A percentile compares a stretch with the other conserved stretches of the same genome.
phyloP scores from a whole-genome alignment of 2,797 vertebrate species.

The Serranus cabrilla region DNA sequence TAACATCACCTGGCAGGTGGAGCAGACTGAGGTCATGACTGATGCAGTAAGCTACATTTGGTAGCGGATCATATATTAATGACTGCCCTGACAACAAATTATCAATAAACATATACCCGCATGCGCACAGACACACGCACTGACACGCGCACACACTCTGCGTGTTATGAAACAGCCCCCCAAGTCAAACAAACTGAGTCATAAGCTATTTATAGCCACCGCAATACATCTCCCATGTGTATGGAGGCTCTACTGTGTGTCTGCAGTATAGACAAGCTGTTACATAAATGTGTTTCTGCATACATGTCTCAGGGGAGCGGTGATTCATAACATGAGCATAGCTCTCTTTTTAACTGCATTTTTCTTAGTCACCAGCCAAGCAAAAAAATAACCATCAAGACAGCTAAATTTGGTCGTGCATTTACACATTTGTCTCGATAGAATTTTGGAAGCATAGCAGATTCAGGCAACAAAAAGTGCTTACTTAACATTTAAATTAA shows the following conservation, averaged over 20 bases:
- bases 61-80: background rate
- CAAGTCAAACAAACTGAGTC: conserved; percentile 81
- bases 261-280: conserved; percentile 59
- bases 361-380: conserved; percentile 57
- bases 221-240: conserved; percentile 70
- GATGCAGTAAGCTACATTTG: conserved; percentile 5
- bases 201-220: conserved; percentile 79
- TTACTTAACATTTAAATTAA: background rate
- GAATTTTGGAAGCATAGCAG: background rate
- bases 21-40: conserved; percentile 13
- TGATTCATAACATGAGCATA: conserved; percentile 58
- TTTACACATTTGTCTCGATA: background rate
- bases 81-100: conserved; percentile 3
- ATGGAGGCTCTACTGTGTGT: conserved; percentile 35
- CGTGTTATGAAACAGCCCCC: conserved; percentile 79
- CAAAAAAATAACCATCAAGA: conserved; percentile 23
- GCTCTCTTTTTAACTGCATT: conserved; percentile 56
- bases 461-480: background rate
- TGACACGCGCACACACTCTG: conserved; percentile 3
- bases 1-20: conserved; percentile 27
- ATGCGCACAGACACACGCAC: conserved; percentile 22
- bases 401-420: conserved; percentile 9
- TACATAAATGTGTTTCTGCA: conserved; percentile 67
- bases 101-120: conserved; percentile 46
- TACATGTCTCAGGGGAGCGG: conserved; percentile 44